A percentile compares a stretch with the other conserved stretches of the same genome.
Evolutionary conservation across 2,888 invertebrate genomes (phyloP).

Genomic region (Gibbula magus): DNA sequence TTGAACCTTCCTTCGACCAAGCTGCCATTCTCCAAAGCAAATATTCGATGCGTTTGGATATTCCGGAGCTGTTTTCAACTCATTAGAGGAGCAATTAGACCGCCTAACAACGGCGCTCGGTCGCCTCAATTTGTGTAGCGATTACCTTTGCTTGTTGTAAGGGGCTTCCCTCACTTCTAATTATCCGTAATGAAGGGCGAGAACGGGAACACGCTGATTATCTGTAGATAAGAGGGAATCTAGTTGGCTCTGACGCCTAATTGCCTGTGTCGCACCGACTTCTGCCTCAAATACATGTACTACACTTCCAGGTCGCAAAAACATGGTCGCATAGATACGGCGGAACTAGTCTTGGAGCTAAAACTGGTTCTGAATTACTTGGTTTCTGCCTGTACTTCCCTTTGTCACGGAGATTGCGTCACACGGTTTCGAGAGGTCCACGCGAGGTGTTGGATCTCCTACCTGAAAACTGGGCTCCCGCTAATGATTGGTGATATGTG

Average conservation of each 20-base stretch:
- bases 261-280: conserved; percentile 24
- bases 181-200: conserved; percentile 34
- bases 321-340: too few relatives aligned
- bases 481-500: too few relatives aligned
- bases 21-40: conserved; percentile 27
- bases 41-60: conserved; percentile 27
- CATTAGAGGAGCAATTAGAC: conserved; percentile 32
- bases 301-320: too few relatives aligned
- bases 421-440: too few relatives aligned
- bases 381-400: too few relatives aligned
- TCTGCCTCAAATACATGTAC: too few relatives aligned
- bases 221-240: conserved; percentile 18
- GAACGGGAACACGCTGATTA: conserved; percentile 25
- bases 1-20: conserved; percentile 23
- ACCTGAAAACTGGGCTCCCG: too few relatives aligned
- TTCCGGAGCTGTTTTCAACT: conserved; percentile 28
- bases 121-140: conserved; percentile 24
- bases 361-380: too few relatives aligned
- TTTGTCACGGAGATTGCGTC: too few relatives aligned
- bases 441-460: too few relatives aligned
- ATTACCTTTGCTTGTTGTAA: conserved; percentile 14
- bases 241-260: conserved; percentile 17
- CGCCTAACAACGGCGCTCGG: neutral
- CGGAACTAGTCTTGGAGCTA: too few relatives aligned
- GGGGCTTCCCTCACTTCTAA: conserved; percentile 19